Conservation (phyloP, 2,113 vertebrate species). For the Eptesicus fuscus region DNA sequence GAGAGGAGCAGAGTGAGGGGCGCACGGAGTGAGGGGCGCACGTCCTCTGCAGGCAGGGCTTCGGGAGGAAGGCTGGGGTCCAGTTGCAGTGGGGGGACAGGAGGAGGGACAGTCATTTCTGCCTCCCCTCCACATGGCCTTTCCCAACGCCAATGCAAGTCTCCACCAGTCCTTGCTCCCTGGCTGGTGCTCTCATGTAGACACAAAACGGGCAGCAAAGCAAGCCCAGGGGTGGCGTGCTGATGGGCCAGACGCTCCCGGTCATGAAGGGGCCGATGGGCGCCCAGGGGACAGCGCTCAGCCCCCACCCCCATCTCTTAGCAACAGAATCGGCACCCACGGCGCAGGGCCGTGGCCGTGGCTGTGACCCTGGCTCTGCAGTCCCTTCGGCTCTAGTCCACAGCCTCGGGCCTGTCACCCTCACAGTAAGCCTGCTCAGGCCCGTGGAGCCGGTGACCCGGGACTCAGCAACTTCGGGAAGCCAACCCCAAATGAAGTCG, state of each 20-base stretch:
- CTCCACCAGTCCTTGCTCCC: accelerated
- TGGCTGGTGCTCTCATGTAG: background rate
- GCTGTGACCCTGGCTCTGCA: accelerated
- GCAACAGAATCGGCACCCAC: accelerated
- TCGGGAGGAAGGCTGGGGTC: background rate
- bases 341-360: background rate
- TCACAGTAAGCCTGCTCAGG: background rate
- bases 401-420: accelerated
- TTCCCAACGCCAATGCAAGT: background rate
- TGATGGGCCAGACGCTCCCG: too few species aligned
- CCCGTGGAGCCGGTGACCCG: accelerated
- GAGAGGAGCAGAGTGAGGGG: background rate
- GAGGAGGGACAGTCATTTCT: accelerated
- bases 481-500: background rate
- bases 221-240: accelerated
- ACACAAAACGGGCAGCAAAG: background rate
- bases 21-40: background rate
- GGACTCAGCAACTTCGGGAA: background rate
- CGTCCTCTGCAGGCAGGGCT: accelerated
- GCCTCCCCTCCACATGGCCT: background rate
- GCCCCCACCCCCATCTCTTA: background rate
- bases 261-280: accelerated
- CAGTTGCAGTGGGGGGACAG: too few species aligned
- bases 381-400: background rate
- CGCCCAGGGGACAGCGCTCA: background rate